These are phyloP conservation scores for Serranus cabrilla DNA, from an alignment of 2,797 vertebrate species.

Conservation along the genomic window DNA sequence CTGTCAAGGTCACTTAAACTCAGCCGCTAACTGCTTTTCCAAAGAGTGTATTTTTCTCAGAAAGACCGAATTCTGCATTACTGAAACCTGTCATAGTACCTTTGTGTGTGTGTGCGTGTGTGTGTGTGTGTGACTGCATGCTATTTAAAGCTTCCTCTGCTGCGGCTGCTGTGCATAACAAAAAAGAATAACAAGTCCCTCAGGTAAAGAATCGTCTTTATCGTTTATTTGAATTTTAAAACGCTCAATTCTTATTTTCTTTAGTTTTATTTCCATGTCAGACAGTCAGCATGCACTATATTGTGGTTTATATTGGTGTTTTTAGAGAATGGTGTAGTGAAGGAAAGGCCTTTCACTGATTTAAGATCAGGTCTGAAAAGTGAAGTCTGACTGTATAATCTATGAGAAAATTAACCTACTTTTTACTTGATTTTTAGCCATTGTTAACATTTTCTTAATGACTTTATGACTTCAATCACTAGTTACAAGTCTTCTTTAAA, in stretches of 20 bases:
- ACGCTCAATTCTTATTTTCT: neutral
- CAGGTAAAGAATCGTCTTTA: slow-evolving; percentile 1
- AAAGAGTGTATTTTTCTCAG: slow-evolving; percentile 28
- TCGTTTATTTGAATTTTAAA: slow-evolving; percentile 4
- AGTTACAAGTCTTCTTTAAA: too few species aligned
- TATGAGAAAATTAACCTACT: too few species aligned
- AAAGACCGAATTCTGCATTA: slow-evolving; percentile 18
- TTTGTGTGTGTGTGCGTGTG: neutral
- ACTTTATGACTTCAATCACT: too few species aligned
- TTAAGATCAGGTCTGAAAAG: too few species aligned
- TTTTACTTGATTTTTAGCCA: too few species aligned
- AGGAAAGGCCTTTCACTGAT: neutral
- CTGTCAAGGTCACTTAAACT: slow-evolving; percentile 62
- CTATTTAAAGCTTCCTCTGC: slow-evolving; percentile 33
- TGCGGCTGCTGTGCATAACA: neutral
- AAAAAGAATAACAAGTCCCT: neutral
- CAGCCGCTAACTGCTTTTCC: slow-evolving; percentile 34
- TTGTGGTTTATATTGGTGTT: neutral
- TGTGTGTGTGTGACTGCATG: neutral
- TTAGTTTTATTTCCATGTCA: neutral
- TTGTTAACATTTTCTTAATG: too few species aligned
- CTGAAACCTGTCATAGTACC: slow-evolving; percentile 17
- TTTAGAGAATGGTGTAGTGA: neutral
- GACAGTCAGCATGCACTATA: neutral
- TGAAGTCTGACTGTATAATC: too few species aligned